These are phyloP conservation scores for Pollicipes pollicipes DNA, from an alignment of 1,140 invertebrate genomes.

Conservation along the genomic window DNA sequence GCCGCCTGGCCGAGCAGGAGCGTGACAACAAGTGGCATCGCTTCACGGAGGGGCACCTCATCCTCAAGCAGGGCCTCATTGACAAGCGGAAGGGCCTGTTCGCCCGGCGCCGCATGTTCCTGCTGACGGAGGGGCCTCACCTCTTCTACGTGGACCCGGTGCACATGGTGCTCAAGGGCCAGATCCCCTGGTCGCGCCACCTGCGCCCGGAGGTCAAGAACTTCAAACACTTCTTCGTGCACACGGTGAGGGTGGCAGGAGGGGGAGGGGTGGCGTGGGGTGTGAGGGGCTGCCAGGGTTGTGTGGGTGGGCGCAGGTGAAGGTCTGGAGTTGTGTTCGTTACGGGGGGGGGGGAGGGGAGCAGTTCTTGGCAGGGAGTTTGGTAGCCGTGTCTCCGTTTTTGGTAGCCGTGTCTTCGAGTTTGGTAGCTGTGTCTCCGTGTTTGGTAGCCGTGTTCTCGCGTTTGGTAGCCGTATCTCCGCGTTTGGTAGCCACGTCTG, in stretches of 20 bases:
- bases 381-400: too few relatives aligned
- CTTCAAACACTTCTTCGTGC: slow-evolving; percentile 94
- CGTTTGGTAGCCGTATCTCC: too few relatives aligned
- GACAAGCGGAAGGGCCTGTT: slow-evolving; percentile 92
- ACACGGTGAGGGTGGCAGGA: slow-evolving; percentile 58
- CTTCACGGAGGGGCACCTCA: slow-evolving; percentile 77
- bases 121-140: slow-evolving; percentile 84
- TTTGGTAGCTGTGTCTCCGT: too few relatives aligned
- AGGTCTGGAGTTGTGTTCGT: too few relatives aligned
- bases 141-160: slow-evolving; percentile 89
- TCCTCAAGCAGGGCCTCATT: slow-evolving; percentile 82
- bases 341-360: too few relatives aligned
- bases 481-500: too few relatives aligned
- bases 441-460: too few relatives aligned
- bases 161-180: slow-evolving; percentile 85
- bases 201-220: slow-evolving; percentile 82
- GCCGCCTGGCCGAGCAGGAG: slow-evolving; percentile 51
- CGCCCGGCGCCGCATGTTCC: slow-evolving; percentile 73
- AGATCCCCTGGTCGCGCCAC: slow-evolving; percentile 80
- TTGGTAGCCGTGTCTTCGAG: too few relatives aligned
- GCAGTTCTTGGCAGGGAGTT: too few relatives aligned
- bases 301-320: too few relatives aligned
- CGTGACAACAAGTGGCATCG: slow-evolving; percentile 58
- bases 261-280: background rate
- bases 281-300: too few relatives aligned